A percentile compares a stretch with the other conserved stretches of the same genome.
Conservation (phyloP, 53 echinoderm and acorn worm species). For the Apostichopus leukothele region DNA sequence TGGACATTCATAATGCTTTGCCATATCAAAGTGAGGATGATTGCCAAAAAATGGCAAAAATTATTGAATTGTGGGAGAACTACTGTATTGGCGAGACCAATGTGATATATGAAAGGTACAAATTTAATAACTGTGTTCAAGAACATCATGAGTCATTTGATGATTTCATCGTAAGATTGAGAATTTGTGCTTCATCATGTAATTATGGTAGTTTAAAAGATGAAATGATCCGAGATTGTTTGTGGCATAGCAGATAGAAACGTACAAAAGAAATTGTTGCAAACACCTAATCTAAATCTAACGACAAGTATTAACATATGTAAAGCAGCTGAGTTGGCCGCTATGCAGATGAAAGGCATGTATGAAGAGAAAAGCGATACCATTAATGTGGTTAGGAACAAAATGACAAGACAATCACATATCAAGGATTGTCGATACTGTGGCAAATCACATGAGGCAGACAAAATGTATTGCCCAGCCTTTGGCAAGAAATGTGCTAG, state of each 20-base stretch:
- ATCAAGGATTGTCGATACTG: conserved; percentile 40
- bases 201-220: conserved; percentile 32
- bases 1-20: conserved; percentile 51
- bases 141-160: too few species aligned
- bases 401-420: not conserved
- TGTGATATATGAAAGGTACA: conserved; percentile 44
- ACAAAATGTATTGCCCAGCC: conserved; percentile 44
- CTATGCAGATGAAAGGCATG: conserved; percentile 13
- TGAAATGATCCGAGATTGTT: conserved; percentile 46
- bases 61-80: conserved; percentile 53
- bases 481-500: conserved; percentile 17
- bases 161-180: too few species aligned
- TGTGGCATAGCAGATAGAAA: conserved; percentile 39
- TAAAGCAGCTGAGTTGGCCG: conserved; percentile 17
- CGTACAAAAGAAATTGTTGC: conserved; percentile 19
- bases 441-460: conserved; percentile 23
- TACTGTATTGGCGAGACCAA: conserved; percentile 47
- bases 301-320: conserved; percentile 35
- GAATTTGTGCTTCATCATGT: conserved; percentile 28
- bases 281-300: not conserved
- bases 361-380: not conserved
- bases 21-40: conserved; percentile 51
- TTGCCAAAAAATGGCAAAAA: conserved; percentile 35
- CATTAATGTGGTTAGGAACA: not conserved
- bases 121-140: conserved; percentile 52